A percentile compares a stretch with the other conserved stretches of the same genome.
phyloP scores from a whole-genome alignment of 2,113 vertebrate species.

The Alaudala cheleensis region DNA sequence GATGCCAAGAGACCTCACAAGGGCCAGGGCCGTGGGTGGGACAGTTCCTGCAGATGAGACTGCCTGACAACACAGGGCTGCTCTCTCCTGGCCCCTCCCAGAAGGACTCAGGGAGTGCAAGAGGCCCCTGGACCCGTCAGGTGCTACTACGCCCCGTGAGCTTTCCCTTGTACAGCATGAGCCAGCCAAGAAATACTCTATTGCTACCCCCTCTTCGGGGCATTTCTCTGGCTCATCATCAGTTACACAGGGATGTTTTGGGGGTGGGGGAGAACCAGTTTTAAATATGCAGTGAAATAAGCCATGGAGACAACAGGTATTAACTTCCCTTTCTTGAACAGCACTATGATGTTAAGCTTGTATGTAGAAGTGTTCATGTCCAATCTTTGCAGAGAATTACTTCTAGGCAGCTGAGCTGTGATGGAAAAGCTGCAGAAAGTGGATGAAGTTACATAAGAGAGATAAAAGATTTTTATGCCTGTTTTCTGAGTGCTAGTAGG shows the following conservation, averaged over 20 bases:
- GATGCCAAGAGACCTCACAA: not conserved
- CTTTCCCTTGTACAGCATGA: not conserved
- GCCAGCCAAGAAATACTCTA: not conserved
- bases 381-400: not conserved
- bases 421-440: not conserved
- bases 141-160: not conserved
- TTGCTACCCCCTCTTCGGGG: fast-evolving
- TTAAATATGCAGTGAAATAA: not conserved
- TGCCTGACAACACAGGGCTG: not conserved
- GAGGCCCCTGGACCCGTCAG: not conserved
- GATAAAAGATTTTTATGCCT: not conserved
- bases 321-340: not conserved
- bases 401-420: not conserved
- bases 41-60: not conserved
- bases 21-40: too few species aligned
- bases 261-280: not conserved
- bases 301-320: not conserved
- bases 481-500: not conserved
- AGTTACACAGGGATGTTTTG: not conserved
- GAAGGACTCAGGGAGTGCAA: not conserved
- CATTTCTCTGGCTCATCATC: not conserved
- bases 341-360: not conserved
- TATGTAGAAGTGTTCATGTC: not conserved
- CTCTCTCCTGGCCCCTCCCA: not conserved
- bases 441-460: not conserved